A percentile compares a stretch with the other conserved stretches of the same genome.
phyloP scores from a whole-genome alignment of 2,888 invertebrate genomes.

The Macrophya alboannulata region DNA sequence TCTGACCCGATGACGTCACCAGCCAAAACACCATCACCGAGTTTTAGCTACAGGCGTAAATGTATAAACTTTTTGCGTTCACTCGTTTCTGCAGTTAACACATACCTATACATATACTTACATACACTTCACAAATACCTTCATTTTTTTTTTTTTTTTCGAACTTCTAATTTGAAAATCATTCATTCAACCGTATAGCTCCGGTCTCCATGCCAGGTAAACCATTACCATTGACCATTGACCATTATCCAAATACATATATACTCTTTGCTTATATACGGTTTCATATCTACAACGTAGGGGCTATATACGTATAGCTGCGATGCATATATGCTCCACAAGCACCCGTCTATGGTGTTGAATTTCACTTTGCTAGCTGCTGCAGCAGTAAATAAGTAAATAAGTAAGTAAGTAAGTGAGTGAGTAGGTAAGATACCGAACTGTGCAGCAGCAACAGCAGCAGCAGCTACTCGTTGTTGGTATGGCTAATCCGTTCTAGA shows the following conservation, averaged over 20 bases:
- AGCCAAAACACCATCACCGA: slow-evolving; percentile 48
- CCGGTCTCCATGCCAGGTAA: too few relatives aligned
- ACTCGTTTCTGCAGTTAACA: neutral
- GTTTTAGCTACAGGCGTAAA: neutral
- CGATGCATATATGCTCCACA: neutral
- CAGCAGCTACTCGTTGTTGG: neutral
- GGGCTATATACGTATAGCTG: neutral
- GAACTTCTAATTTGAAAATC: neutral
- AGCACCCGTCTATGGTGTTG: neutral
- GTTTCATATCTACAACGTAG: neutral
- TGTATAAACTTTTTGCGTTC: neutral
- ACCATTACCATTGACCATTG: too few relatives aligned
- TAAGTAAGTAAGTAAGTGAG: too few relatives aligned
- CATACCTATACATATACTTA: neutral
- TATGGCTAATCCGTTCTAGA: neutral
- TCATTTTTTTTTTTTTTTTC: neutral
- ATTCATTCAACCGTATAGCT: too few relatives aligned
- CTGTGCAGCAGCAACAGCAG: neutral
- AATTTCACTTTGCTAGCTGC: slow-evolving; percentile 12
- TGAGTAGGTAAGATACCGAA: neutral
- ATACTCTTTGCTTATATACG: neutral
- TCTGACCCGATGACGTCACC: slow-evolving; percentile 53
- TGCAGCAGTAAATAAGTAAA: neutral
- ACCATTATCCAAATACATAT: too few relatives aligned
- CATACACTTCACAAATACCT: too few relatives aligned